A percentile compares a stretch with the other conserved stretches of the same genome.
These are phyloP conservation scores for Enteromius mattozi DNA, from an alignment of 2,797 vertebrate species.

Conservation along the genomic window DNA sequence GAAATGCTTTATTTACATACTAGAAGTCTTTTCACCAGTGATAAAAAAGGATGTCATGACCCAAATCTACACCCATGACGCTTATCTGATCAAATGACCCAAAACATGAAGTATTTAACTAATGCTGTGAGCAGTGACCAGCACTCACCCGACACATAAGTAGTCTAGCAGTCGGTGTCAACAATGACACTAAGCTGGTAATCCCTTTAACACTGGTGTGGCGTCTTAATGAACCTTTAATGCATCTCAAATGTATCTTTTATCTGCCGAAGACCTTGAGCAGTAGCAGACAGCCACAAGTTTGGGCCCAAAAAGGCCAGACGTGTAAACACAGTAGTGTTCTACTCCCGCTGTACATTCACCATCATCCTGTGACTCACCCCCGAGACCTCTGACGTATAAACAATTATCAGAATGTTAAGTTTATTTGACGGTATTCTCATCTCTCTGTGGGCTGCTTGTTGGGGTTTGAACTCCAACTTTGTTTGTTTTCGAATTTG, in stretches of 20 bases:
- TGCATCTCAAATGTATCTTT: conserved; percentile 62
- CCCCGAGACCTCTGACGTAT: conserved; percentile 61
- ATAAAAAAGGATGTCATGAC: background rate
- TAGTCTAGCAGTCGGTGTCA: conserved; percentile 39
- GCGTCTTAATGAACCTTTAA: conserved; percentile 57
- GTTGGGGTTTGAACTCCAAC: conserved; percentile 61
- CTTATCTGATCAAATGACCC: background rate
- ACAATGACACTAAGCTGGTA: conserved; percentile 41
- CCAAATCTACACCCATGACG: background rate
- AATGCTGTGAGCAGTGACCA: background rate
- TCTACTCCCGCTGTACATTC: conserved; percentile 54
- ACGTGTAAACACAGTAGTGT: conserved; percentile 62
- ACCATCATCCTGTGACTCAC: conserved; percentile 54
- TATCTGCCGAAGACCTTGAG: conserved; percentile 56
- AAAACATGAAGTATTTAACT: background rate
- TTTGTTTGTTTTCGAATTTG: conserved; percentile 72
- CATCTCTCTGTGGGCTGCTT: conserved; percentile 66
- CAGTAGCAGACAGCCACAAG: conserved; percentile 66
- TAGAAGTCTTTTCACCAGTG: background rate
- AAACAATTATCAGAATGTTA: conserved; percentile 71
- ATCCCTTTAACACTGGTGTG: conserved; percentile 50
- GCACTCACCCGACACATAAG: conserved; percentile 26
- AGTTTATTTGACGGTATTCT: conserved; percentile 74
- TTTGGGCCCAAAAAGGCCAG: conserved; percentile 59
- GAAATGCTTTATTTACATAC: background rate